Conservation (phyloP, 1,140 invertebrate genomes). For the Drosophila prosaltans region DNA sequence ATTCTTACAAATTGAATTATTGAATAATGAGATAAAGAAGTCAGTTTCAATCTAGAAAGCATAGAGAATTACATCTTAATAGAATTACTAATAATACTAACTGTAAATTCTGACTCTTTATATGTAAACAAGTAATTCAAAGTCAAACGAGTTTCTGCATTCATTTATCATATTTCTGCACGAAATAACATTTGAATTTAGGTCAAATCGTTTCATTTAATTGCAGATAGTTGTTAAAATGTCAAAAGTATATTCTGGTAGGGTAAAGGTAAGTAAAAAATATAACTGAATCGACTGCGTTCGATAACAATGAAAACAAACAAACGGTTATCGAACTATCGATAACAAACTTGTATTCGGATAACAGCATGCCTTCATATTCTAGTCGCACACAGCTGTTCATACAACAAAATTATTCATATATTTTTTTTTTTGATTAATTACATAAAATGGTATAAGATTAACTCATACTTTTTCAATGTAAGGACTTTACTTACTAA, state of each 20-base stretch:
- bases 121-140: not conserved
- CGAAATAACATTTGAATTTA: not conserved
- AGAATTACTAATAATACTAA: not conserved
- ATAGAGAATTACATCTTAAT: not conserved
- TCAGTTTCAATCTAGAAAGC: not conserved
- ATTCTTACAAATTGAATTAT: too few species aligned
- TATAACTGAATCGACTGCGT: not conserved
- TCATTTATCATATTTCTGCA: not conserved
- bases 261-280: not conserved
- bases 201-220: not conserved
- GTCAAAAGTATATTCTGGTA: not conserved
- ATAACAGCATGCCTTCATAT: conserved; percentile 22
- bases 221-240: not conserved
- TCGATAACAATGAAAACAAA: not conserved
- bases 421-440: conserved; percentile 18
- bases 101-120: not conserved
- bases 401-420: conserved; percentile 17
- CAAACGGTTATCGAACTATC: not conserved
- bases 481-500: conserved; percentile 9
- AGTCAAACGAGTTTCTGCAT: not conserved
- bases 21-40: too few species aligned
- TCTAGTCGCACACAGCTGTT: conserved; percentile 60
- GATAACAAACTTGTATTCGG: not conserved
- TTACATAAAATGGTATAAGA: conserved; percentile 74
- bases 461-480: conserved; percentile 33